Percentiles rank a stretch among this genome's conserved stretches.
Conservation (phyloP, 2,797 vertebrate species). For the Poliocrania exsul region DNA sequence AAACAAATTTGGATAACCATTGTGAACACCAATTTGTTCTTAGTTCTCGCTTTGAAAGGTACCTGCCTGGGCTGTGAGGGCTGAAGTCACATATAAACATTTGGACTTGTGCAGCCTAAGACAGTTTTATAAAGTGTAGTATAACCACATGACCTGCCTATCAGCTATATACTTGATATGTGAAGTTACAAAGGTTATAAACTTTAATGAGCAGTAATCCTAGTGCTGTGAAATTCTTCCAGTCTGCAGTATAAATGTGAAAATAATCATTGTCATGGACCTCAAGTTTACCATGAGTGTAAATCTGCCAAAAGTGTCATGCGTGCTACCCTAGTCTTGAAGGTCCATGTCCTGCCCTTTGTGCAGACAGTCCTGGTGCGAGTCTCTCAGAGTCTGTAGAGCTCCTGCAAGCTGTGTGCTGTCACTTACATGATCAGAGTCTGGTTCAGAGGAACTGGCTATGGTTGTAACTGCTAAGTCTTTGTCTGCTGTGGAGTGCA, state of each 20-base stretch:
- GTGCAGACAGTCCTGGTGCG: background rate
- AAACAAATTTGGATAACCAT: background rate
- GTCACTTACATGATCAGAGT: background rate
- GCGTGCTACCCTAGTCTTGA: background rate
- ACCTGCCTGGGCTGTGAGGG: fast-evolving
- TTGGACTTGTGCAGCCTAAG: background rate
- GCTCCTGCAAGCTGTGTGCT: background rate
- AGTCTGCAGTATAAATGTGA: background rate
- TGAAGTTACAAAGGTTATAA: background rate
- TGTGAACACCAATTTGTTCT: background rate
- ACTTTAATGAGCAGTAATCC: background rate
- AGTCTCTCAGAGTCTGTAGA: background rate
- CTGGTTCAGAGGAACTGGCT: background rate
- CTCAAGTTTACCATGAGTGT: background rate
- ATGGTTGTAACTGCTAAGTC: background rate
- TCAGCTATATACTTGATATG: background rate
- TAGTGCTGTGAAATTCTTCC: background rate
- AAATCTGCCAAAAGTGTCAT: background rate
- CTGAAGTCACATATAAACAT: background rate
- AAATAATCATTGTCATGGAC: background rate
- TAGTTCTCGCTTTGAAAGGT: background rate
- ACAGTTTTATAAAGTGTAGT: background rate
- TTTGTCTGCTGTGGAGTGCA: background rate
- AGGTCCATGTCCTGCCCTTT: background rate
- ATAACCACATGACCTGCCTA: background rate